Evolutionary conservation across 2,797 vertebrate genomes (phyloP).

Genomic region (Eleutherodactylus coqui): DNA sequence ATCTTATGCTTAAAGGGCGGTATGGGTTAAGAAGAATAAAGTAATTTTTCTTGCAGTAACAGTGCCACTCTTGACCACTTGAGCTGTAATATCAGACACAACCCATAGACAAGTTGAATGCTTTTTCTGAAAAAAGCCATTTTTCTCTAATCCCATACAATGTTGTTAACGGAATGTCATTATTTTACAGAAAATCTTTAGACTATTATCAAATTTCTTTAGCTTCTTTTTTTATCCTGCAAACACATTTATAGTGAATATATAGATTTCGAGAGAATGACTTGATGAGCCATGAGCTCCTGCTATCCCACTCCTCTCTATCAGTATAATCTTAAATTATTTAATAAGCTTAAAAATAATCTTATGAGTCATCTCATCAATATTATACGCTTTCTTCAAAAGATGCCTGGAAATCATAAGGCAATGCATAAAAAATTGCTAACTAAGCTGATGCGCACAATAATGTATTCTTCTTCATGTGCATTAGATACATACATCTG

Average conservation of each 20-base stretch:
- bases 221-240: not conserved
- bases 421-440: not conserved
- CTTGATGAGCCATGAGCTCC: not conserved
- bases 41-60: too few species aligned
- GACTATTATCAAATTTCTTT: not conserved
- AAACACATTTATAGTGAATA: not conserved
- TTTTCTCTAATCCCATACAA: not conserved
- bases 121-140: not conserved
- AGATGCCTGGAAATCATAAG: not conserved
- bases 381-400: not conserved
- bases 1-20: too few species aligned
- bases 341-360: not conserved
- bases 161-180: not conserved
- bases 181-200: not conserved
- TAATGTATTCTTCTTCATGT: not conserved
- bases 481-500: not conserved
- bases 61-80: too few species aligned
- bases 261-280: not conserved
- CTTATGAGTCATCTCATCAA: conserved; percentile 15
- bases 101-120: too few species aligned
- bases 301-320: not conserved
- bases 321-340: not conserved
- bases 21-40: too few species aligned
- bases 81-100: too few species aligned
- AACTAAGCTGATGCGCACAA: not conserved